A percentile compares a stretch with the other conserved stretches of the same genome.
phyloP scores from a whole-genome alignment of 2,797 vertebrate genomes.

The Gastrophryne carolinensis region DNA sequence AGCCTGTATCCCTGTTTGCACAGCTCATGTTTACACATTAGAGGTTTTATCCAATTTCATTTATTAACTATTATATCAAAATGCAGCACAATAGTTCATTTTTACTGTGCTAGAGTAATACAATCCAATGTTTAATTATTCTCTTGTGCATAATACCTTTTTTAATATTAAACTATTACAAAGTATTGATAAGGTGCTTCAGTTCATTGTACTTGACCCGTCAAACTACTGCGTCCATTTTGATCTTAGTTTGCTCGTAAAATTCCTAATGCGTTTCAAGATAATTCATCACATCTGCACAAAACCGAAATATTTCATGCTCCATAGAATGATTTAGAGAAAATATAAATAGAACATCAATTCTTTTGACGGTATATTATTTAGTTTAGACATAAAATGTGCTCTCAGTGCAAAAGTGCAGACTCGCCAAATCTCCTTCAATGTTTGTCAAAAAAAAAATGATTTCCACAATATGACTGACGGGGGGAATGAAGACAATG shows the following conservation, averaged over 20 bases:
- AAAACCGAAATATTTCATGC: conserved; percentile 41
- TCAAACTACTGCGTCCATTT: background rate
- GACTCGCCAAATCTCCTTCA: background rate
- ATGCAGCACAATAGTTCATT: no score
- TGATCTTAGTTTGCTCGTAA: conserved; percentile 18
- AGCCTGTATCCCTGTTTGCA: no score
- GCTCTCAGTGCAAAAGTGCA: background rate
- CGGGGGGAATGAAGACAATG: background rate
- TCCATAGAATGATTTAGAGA: conserved; percentile 29
- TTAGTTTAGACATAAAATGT: conserved; percentile 21
- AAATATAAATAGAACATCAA: conserved; percentile 40
- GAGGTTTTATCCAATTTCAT: no score
- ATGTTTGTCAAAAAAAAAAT: background rate
- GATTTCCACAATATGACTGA: background rate
- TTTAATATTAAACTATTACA: no score
- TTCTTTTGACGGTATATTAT: conserved; percentile 38
- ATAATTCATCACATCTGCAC: conserved; percentile 32
- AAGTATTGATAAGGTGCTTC: conserved; percentile 5
- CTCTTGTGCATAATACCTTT: no score
- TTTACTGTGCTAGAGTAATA: no score
- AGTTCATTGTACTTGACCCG: conserved; percentile 35
- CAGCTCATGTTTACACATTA: no score
- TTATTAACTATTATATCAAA: no score
- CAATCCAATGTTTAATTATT: no score
- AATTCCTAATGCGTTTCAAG: background rate